Evolutionary conservation across 30 jellyfish, hydroid and myxozoan genomes (phyloP).

Genomic region (Aurelia aurita): DNA sequence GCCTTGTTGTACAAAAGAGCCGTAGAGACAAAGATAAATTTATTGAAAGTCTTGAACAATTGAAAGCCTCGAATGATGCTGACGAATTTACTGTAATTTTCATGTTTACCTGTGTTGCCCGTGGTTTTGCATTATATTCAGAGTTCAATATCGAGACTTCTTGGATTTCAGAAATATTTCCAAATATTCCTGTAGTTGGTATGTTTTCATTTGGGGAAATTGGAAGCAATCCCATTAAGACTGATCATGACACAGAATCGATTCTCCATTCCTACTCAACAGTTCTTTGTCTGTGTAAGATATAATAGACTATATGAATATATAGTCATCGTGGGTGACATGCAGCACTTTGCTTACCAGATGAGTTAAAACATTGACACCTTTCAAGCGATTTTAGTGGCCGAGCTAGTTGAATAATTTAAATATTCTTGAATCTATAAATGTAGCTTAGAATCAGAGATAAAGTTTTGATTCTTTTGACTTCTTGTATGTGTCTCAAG

Average conservation of each 20-base stretch:
- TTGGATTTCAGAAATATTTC: conserved; percentile 61
- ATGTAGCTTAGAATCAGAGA: no score
- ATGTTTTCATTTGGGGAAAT: conserved; percentile 79
- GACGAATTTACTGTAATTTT: conserved; percentile 13
- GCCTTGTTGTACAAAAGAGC: conserved; percentile 20
- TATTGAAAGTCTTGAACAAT: neutral
- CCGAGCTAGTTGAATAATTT: no score
- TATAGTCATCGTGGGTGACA: neutral
- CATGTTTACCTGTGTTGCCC: conserved; percentile 72
- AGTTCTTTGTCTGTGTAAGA: conserved; percentile 51
- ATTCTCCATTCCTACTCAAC: conserved; percentile 67
- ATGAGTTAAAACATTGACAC: no score
- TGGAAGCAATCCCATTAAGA: conserved; percentile 20
- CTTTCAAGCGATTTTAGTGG: no score
- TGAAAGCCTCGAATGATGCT: neutral
- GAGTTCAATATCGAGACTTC: conserved; percentile 57
- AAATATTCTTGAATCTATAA: no score
- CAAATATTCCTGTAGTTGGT: conserved; percentile 52
- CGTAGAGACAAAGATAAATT: neutral
- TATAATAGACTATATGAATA: neutral
- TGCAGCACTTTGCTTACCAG: no score
- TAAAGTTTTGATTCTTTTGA: no score
- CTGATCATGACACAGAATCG: neutral
- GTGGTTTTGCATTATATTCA: conserved; percentile 44
- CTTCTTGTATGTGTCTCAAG: no score